Base-by-base conservation (phyloP, 2,888 invertebrate species). In the Isotomurus palustris region DNA sequence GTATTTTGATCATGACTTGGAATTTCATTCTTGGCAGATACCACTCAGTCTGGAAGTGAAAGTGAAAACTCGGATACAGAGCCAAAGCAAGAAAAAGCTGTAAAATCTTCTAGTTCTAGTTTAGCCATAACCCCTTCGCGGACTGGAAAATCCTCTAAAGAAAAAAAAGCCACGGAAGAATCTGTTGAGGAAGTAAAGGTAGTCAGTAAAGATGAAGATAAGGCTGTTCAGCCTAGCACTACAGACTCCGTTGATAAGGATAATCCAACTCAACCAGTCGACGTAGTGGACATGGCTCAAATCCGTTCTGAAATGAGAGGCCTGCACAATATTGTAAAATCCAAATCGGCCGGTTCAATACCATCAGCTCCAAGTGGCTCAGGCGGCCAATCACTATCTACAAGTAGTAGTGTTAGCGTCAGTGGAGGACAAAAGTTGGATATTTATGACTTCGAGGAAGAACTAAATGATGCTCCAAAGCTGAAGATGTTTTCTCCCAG, bases 261-360 rank as follows among this genome's bases (percentile, higher is more conserved):
- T 40, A 53, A 56, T 24, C 47, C 56, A 36, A 29, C 48, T 35
- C 58, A 56, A 29, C 58, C 53, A 14, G 22, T 28, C 17, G 64
- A 64, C 50, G 89, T 89, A 72, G 88, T 87, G 73, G 90, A 91
- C 76, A 79, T 91, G 24, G 88, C 87, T 75, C 87, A 89, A 77
- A 89, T 91, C 57, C 79, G 89, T 66, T 88, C 88, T 0, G 90
- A 91, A 73, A 76, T 90, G 2, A 91, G 90, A 75, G 90, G 89
- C 4, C 83, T 89, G 49, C 82, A 83, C 52, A 83, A 83, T 70
- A 79, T 81, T 8, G 77, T 83, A 0, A 82, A 82, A 27, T 22
- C 43, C 43, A n/a, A 35, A 12, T 4, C 45, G n/a, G 45, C 35
- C 72, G 70, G 77, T 3, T 70, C 78, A n/a, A 75, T 76, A 27